Base-by-base conservation (phyloP, 1,140 invertebrate species). In the Drosophila arizonae region DNA sequence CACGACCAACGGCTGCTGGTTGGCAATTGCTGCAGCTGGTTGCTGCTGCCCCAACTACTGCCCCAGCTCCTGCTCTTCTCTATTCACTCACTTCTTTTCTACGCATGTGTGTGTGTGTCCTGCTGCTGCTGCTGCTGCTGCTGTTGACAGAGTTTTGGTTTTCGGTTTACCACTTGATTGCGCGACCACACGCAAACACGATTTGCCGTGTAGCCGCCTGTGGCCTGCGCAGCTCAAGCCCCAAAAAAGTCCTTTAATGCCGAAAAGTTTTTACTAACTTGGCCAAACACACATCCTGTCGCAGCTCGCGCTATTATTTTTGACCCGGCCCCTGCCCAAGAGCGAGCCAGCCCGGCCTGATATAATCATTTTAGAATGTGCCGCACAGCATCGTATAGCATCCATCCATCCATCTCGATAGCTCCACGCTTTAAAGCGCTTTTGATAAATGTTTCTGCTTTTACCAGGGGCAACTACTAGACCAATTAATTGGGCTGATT, bases 111-210 rank as follows among this genome's bases (percentile, higher is more conserved):
- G 8, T 50, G 41, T 36, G 41, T 30, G 51, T 39, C 33, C 15
- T 50, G 4, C 28, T 17, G 17, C 17, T 17, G 17, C 17, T 50
- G 4, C 28, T 62, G 21, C 26, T 43, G 39, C 67, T 70, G 69
- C 62, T 65, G 71, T 73, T 74, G 75, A 77, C 75, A 77, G 71
- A 74, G 66, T 76, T 74, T 74, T 70, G 65, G 71, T 74, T 74
- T 74, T 77, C 70, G 76, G 66, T 69, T 70, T 75, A 77, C 76
- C 76, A 69, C 76, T 77, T 77, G 72, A 77, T 77, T 77, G 72
- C 66, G 76, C 69, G 71, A 78, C 77, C 69, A 61, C 81, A 68
- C 71, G 81, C 73, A 79, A 69, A 80, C 74, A 69, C 77, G 81
- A 85, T 85, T 84, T 85, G 45, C 61, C 28, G 51, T 74, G 72